Conservation (phyloP, 1,140 invertebrate genomes). For the Theocolax elegans region DNA sequence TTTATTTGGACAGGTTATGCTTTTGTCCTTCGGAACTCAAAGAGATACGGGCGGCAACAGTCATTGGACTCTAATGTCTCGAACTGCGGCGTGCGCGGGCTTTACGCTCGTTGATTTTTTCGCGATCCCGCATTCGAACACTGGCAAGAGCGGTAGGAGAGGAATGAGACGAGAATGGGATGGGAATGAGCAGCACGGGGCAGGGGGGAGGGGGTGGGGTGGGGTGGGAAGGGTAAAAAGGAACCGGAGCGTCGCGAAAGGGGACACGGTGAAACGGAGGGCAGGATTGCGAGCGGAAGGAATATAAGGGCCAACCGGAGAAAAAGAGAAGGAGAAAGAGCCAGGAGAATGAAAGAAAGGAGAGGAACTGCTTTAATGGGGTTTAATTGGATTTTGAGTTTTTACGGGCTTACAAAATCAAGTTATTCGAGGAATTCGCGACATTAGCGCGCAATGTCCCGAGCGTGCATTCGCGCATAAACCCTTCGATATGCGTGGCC, state of each 20-base stretch:
- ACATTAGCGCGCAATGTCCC: slow-evolving; percentile 36
- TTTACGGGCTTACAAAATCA: slow-evolving; percentile 37
- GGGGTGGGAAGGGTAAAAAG: not conserved
- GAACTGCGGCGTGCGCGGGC: slow-evolving; percentile 1
- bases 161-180: too few relatives aligned
- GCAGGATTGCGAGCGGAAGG: not conserved
- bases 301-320: not conserved
- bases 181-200: too few relatives aligned
- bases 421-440: slow-evolving; percentile 39
- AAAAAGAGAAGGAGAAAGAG: not conserved
- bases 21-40: too few relatives aligned
- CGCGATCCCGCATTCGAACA: not conserved
- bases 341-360: not conserved
- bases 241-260: too few relatives aligned
- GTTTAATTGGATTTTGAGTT: slow-evolving; percentile 41
- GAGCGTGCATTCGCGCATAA: slow-evolving; percentile 43
- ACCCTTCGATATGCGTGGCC: slow-evolving; percentile 36
- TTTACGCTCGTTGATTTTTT: slow-evolving; percentile 32
- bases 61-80: not conserved
- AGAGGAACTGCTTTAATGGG: slow-evolving; percentile 29
- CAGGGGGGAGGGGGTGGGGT: not conserved
- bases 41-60: too few relatives aligned
- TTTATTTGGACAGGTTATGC: not conserved
- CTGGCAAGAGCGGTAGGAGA: too few relatives aligned
- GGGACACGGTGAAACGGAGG: too few relatives aligned